Conservation (phyloP, 2,113 vertebrate species). For the Oenanthe oenanthe region DNA sequence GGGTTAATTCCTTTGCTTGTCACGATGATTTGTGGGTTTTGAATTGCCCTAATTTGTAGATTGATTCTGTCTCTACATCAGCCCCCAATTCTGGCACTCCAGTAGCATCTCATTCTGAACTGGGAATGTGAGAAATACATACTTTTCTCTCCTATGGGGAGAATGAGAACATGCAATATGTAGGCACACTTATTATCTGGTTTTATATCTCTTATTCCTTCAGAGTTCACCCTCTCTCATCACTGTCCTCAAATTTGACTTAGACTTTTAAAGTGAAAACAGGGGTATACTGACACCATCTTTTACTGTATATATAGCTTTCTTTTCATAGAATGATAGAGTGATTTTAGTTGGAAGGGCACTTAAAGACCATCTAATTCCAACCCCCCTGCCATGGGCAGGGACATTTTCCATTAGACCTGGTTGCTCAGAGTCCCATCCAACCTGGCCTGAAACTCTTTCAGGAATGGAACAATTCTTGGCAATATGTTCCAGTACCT, state of each 20-base stretch:
- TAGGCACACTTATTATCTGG: rapidly evolving
- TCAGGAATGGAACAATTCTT: background rate
- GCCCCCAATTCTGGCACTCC: background rate
- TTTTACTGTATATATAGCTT: background rate
- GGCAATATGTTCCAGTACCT: background rate
- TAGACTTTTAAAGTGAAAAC: background rate
- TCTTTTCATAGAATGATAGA: background rate
- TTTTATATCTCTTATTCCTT: background rate
- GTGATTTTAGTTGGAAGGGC: background rate
- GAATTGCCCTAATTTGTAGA: conserved; percentile 36
- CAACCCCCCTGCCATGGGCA: rapidly evolving
- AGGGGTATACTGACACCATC: background rate
- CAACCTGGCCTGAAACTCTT: background rate
- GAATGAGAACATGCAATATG: rapidly evolving
- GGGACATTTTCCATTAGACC: background rate
- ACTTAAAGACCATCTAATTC: background rate
- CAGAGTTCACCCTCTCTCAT: background rate
- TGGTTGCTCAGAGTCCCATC: background rate
- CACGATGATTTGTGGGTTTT: background rate
- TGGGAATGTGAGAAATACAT: background rate
- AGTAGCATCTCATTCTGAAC: background rate
- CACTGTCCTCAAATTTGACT: background rate
- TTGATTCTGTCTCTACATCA: background rate
- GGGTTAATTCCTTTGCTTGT: conserved; percentile 50
- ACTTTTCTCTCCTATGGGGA: background rate